Conservation (phyloP, 2,888 invertebrate species). For the Pinctada fucata region DNA sequence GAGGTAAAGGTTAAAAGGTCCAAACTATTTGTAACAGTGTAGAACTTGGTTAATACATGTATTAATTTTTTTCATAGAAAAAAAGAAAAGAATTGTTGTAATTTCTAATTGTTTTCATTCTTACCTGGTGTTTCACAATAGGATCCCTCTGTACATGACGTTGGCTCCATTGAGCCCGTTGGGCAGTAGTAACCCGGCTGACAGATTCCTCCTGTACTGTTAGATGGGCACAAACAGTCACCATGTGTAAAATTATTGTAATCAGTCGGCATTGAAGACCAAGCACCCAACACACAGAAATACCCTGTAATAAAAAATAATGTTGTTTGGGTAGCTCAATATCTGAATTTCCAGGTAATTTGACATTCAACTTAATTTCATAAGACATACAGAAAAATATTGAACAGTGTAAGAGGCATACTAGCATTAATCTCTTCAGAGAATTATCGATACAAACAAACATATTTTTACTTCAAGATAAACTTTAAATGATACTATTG, state of each 20-base stretch:
- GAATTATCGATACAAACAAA: too few relatives aligned
- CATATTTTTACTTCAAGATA: too few relatives aligned
- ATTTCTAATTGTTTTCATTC: background rate
- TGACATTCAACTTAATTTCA: too few relatives aligned
- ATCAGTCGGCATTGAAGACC: slow-evolving; percentile 64
- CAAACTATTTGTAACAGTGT: background rate
- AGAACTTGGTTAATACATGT: background rate
- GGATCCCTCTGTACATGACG: slow-evolving; percentile 64
- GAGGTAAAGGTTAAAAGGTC: background rate
- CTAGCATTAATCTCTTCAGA: too few relatives aligned
- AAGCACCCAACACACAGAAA: slow-evolving; percentile 69
- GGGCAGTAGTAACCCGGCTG: slow-evolving; percentile 69
- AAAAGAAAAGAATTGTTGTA: too few relatives aligned
- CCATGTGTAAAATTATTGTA: slow-evolving; percentile 67
- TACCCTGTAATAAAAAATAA: slow-evolving; percentile 59
- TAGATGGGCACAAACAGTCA: slow-evolving; percentile 68
- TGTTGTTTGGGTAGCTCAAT: background rate
- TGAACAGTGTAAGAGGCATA: too few relatives aligned
- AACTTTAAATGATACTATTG: too few relatives aligned
- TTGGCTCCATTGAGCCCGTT: slow-evolving; percentile 62
- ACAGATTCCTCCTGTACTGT: slow-evolving; percentile 71
- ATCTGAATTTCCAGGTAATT: background rate
- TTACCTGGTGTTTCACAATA: slow-evolving; percentile 65
- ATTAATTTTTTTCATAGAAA: background rate
- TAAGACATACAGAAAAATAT: too few relatives aligned